Percentiles rank a stretch among this genome's conserved stretches.
Evolutionary conservation across 2,797 vertebrate genomes (phyloP).

Genomic region (Orientallactaga sibirica): DNA sequence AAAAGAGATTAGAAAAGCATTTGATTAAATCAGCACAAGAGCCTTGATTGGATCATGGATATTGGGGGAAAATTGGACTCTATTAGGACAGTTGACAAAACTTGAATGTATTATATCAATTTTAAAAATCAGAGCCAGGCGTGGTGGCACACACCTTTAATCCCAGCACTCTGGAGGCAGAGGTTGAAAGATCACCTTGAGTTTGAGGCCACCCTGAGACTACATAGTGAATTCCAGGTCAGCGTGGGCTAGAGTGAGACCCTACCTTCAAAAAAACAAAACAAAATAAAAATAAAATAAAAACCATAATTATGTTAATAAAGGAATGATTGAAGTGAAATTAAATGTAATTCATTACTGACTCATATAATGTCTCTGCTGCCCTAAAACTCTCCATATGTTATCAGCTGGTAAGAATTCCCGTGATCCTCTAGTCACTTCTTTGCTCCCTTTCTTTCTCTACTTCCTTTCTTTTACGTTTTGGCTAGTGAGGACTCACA

Average conservation of each 20-base stretch:
- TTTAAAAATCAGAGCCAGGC: conserved; percentile 31
- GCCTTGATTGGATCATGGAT: background rate
- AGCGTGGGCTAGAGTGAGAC: too few species aligned
- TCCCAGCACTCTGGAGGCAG: too few species aligned
- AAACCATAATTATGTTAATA: conserved; percentile 34
- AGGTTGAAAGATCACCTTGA: too few species aligned
- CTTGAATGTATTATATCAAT: background rate
- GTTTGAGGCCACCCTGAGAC: too few species aligned
- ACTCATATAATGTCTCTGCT: background rate
- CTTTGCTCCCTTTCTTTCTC: background rate
- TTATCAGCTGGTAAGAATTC: background rate
- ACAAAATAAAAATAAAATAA: background rate
- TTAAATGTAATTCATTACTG: background rate
- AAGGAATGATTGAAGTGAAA: conserved; percentile 16
- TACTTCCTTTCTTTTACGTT: background rate
- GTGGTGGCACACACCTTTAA: too few species aligned
- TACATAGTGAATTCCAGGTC: too few species aligned
- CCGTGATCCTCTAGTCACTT: background rate
- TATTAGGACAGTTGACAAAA: background rate
- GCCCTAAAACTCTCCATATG: conserved; percentile 10
- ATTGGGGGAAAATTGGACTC: background rate
- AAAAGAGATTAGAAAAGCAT: background rate
- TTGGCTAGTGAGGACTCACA: background rate
- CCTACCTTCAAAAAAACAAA: too few species aligned
- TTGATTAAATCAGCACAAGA: background rate